phyloP scores from a whole-genome alignment of 2,888 invertebrate species.

The Dyspetes luteomarginatus region DNA sequence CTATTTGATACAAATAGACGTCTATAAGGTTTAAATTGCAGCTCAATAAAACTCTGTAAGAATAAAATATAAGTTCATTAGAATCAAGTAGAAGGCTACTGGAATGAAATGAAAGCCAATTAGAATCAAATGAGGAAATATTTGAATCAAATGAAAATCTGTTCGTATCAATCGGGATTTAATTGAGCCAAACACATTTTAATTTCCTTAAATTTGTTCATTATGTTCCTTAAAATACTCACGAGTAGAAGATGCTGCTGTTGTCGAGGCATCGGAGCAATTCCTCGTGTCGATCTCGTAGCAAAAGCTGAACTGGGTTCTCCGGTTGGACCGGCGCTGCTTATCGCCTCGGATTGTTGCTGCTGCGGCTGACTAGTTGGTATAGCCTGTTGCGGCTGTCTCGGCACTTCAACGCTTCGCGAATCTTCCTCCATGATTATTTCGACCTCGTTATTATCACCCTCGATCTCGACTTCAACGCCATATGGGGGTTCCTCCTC shows the following conservation, averaged over 20 bases:
- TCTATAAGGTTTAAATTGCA: too few species aligned
- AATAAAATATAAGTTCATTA: neutral
- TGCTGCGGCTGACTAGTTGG: slow-evolving; percentile 86
- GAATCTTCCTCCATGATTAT: slow-evolving; percentile 86
- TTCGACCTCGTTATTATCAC: slow-evolving; percentile 87
- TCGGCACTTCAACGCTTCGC: slow-evolving; percentile 86
- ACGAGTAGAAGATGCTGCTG: slow-evolving; percentile 84
- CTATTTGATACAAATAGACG: too few species aligned
- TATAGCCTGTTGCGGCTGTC: slow-evolving; percentile 84
- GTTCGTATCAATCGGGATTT: neutral
- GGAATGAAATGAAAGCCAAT: neutral
- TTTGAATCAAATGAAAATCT: neutral
- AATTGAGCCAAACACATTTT: too few species aligned
- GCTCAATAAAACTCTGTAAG: too few species aligned
- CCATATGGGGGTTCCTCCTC: slow-evolving; percentile 81
- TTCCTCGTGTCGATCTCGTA: slow-evolving; percentile 81
- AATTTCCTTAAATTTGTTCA: too few species aligned
- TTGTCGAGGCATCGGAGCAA: slow-evolving; percentile 85
- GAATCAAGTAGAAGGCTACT: too few species aligned
- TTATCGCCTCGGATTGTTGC: slow-evolving; percentile 88
- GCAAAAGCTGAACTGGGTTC: slow-evolving; percentile 80
- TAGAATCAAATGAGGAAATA: neutral
- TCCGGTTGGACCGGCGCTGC: slow-evolving; percentile 86
- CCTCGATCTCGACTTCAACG: slow-evolving; percentile 84
- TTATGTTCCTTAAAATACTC: slow-evolving; percentile 39